phyloP scores from a whole-genome alignment of 2,113 vertebrate species.

The Panthera tigris region DNA sequence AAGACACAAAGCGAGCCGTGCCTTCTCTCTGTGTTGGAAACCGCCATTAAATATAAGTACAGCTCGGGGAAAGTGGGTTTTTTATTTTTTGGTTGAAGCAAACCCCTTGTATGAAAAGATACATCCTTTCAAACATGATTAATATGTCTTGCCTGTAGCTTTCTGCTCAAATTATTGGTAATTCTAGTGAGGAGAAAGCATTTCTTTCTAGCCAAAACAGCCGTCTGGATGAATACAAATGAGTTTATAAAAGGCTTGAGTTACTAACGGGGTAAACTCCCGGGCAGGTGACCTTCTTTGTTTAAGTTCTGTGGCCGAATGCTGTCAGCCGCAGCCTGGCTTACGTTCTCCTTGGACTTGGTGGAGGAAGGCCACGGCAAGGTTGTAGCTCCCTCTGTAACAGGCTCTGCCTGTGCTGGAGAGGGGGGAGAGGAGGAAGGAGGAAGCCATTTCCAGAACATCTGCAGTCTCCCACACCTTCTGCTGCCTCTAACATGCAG shows the following conservation, averaged over 20 bases:
- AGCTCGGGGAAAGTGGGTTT: neutral
- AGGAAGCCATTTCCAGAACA: neutral
- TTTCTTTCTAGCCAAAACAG: slow-evolving; percentile 75
- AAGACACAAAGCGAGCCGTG: neutral
- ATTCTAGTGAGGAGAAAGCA: slow-evolving; percentile 67
- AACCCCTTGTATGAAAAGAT: slow-evolving; percentile 76
- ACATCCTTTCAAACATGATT: slow-evolving; percentile 79
- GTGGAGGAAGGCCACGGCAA: neutral
- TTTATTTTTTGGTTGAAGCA: neutral
- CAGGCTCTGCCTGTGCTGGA: neutral
- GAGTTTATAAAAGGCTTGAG: neutral
- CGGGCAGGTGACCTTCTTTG: neutral
- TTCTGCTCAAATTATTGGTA: slow-evolving; percentile 80
- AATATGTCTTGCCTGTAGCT: slow-evolving; percentile 77
- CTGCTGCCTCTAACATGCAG: neutral
- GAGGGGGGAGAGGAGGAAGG: neutral
- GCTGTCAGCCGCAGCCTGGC: fast-evolving
- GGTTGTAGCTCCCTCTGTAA: neutral
- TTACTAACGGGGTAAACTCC: neutral
- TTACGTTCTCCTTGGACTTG: neutral
- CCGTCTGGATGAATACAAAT: slow-evolving; percentile 77
- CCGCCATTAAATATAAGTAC: neutral
- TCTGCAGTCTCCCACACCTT: neutral
- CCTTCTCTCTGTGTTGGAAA: neutral
- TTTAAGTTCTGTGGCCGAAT: neutral